These are phyloP conservation scores for Chirona hameri DNA, from an alignment of 2,888 invertebrate species.

Conservation along the genomic window DNA sequence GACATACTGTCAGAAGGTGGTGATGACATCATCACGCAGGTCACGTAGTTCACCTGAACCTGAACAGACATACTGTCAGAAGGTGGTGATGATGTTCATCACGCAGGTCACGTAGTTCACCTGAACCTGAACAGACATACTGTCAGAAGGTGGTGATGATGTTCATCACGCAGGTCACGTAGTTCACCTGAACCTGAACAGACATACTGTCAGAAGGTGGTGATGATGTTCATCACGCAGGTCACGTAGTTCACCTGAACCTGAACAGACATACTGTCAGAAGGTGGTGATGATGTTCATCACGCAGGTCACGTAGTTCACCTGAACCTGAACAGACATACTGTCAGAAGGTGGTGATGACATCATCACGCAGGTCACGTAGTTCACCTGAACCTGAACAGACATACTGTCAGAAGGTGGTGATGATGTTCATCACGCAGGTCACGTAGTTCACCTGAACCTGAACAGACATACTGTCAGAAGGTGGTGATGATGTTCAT, in stretches of 20 bases:
- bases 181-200: conserved; percentile 50
- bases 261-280: conserved; percentile 47
- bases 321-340: conserved; percentile 23
- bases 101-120: conserved; percentile 76
- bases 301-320: conserved; percentile 76
- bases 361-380: conserved; percentile 84
- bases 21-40: conserved; percentile 82
- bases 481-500: conserved; percentile 92
- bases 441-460: conserved; percentile 64
- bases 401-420: conserved; percentile 65
- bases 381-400: conserved; percentile 50
- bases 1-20: conserved; percentile 65
- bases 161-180: conserved; percentile 85
- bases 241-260: conserved; percentile 64
- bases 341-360: conserved; percentile 79
- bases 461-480: conserved; percentile 47
- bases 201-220: conserved; percentile 65
- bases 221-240: conserved; percentile 86
- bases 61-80: conserved; percentile 52
- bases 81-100: conserved; percentile 88
- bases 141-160: conserved; percentile 82
- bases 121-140: conserved; percentile 2
- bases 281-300: conserved; percentile 92
- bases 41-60: conserved; percentile 64
- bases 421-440: conserved; percentile 86